Evolutionary conservation across 2,797 vertebrate genomes (phyloP), one percentile per base, ranked within the genome.

Genomic region (Myripristis jacobus): DNA sequence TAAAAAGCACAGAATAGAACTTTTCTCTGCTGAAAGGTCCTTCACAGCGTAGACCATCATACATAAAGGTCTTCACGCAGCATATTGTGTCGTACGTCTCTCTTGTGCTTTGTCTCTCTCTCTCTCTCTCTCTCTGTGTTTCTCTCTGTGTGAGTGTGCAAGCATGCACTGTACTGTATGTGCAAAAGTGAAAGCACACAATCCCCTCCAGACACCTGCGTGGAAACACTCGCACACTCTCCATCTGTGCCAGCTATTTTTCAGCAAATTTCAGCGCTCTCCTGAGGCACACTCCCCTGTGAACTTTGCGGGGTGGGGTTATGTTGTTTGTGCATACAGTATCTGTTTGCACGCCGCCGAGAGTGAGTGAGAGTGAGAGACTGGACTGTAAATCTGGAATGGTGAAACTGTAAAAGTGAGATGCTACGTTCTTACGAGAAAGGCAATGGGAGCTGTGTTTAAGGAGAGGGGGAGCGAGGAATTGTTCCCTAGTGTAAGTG

Each of bases 401-500:
- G 61, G 65, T 31, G 50, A 46, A 79, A 77, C 21, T 71, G 47
- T 48, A 50, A 70, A 79, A 79, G 55, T 58, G 44, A n/a, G 10
- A 22, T 16, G 43, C 22, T 60, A 61, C 78, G 74, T 66, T 77
- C 41, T 36, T 34, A 56, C 16, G 29, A 69, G 67, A 71, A 66
- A 54, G 60, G 71, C 61, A 50, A 83, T 65, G 65, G 73, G 62
- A 73, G 68, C 66, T 54, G 72, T 73, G 77, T 74, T 87, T 76
- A 77, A 79, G 71, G 21, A 64, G 82, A 73, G 63, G 31, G 82
- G 60, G 57, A 55, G 69, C 51, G 57, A 81, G 79, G 71, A 77
- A 86, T 55, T 58, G 87, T 79, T 89, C 87, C 91, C 91, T 58
- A 38, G 88, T 85, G 86, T 87, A 89, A 93, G 88, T 89, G 87